A percentile compares a stretch with the other conserved stretches of the same genome.
Conservation (phyloP, 2,888 invertebrate species). For the Lingula anatina region DNA sequence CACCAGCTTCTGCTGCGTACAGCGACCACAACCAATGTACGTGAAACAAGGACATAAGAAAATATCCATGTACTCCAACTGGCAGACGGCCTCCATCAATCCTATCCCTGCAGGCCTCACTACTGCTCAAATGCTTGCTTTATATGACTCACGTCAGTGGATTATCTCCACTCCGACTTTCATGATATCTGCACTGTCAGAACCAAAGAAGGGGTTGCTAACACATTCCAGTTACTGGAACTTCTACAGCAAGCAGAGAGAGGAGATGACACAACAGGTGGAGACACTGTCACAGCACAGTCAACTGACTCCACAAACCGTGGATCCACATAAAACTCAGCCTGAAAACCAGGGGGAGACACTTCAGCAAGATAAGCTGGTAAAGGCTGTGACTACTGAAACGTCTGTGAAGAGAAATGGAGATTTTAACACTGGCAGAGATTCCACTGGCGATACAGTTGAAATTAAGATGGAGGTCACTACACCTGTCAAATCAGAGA, state of each 20-base stretch:
- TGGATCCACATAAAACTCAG: neutral
- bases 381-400: neutral
- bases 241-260: slow-evolving; percentile 23
- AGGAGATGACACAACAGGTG: too few species aligned
- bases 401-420: neutral
- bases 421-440: too few species aligned
- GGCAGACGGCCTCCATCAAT: slow-evolving; percentile 54
- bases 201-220: slow-evolving; percentile 39
- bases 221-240: slow-evolving; percentile 54
- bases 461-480: too few species aligned
- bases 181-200: slow-evolving; percentile 17
- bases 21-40: slow-evolving; percentile 91
- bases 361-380: neutral
- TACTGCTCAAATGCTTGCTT: slow-evolving; percentile 50
- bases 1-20: slow-evolving; percentile 82
- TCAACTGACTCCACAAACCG: neutral
- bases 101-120: slow-evolving; percentile 63
- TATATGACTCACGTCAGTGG: slow-evolving; percentile 28
- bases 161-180: slow-evolving; percentile 26
- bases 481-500: neutral
- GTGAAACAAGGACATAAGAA: slow-evolving; percentile 69
- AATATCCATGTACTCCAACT: slow-evolving; percentile 95
- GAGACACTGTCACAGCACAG: slow-evolving; percentile 1
- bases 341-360: neutral
- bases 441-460: too few species aligned